Conservation (phyloP, 2,797 vertebrate genomes). For the Epinephelus coioides region DNA sequence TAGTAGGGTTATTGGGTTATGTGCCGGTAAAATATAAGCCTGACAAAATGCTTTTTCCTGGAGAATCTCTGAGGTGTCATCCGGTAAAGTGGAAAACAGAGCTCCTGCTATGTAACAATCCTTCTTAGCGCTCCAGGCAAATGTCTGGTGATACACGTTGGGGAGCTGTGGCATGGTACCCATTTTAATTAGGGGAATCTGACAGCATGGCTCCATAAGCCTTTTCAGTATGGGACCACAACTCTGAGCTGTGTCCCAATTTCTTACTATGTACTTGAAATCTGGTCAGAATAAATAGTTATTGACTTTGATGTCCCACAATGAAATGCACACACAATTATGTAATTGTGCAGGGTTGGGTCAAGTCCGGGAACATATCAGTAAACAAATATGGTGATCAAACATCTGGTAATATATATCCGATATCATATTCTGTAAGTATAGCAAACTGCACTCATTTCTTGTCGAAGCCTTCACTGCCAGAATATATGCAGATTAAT, state of each 20-base stretch:
- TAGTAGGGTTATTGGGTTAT: constrained; percentile 72
- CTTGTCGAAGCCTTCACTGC: neutral
- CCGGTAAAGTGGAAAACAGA: constrained; percentile 60
- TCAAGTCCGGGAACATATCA: neutral
- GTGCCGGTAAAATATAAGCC: constrained; percentile 60
- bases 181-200: constrained; percentile 49
- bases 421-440: neutral
- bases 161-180: constrained; percentile 20
- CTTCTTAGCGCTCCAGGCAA: constrained; percentile 45
- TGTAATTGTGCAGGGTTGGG: neutral
- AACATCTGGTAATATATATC: neutral
- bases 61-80: constrained; percentile 66
- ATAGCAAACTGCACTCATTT: neutral
- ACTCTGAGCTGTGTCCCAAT: neutral
- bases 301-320: neutral
- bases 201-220: constrained; percentile 7
- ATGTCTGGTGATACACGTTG: constrained; percentile 31
- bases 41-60: constrained; percentile 65
- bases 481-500: constrained; percentile 27
- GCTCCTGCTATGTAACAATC: constrained; percentile 36
- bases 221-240: constrained; percentile 1
- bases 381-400: neutral
- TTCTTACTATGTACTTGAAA: neutral
- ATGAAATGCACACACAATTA: neutral
- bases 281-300: neutral